phyloP scores from a whole-genome alignment of 2,888 invertebrate species.

The Pogonocherus hispidulus region DNA sequence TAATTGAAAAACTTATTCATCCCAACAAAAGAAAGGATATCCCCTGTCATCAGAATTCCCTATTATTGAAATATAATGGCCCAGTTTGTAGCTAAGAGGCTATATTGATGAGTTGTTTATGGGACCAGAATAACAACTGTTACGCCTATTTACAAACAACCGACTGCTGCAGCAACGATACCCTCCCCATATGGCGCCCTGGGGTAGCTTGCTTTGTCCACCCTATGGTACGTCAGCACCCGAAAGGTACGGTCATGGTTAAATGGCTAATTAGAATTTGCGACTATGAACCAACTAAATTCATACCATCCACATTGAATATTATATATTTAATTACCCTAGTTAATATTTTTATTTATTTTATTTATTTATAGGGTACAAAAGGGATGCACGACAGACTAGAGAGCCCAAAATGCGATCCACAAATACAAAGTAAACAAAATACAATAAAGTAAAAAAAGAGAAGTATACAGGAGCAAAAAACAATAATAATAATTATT shows the following conservation, averaged over 20 bases:
- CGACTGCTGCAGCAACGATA: conserved; percentile 43
- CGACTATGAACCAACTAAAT: no score
- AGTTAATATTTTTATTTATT: no score
- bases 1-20: background rate
- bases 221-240: conserved; percentile 18
- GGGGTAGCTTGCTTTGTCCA: conserved; percentile 9
- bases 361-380: no score
- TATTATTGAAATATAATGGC: conserved; percentile 3
- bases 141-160: conserved; percentile 42
- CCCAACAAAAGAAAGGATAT: background rate
- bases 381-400: no score
- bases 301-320: no score
- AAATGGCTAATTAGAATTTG: conserved; percentile 11
- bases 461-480: no score
- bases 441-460: no score
- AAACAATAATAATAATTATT: no score
- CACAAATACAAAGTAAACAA: no score
- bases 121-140: conserved; percentile 45
- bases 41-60: conserved; percentile 11
- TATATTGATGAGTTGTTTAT: conserved; percentile 31
- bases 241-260: conserved; percentile 21
- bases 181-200: conserved; percentile 41
- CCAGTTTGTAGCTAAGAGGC: background rate
- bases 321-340: no score
- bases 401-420: no score